These are phyloP conservation scores for Pachypeltis micranthus DNA, from an alignment of 1,140 invertebrate genomes.

Conservation along the genomic window DNA sequence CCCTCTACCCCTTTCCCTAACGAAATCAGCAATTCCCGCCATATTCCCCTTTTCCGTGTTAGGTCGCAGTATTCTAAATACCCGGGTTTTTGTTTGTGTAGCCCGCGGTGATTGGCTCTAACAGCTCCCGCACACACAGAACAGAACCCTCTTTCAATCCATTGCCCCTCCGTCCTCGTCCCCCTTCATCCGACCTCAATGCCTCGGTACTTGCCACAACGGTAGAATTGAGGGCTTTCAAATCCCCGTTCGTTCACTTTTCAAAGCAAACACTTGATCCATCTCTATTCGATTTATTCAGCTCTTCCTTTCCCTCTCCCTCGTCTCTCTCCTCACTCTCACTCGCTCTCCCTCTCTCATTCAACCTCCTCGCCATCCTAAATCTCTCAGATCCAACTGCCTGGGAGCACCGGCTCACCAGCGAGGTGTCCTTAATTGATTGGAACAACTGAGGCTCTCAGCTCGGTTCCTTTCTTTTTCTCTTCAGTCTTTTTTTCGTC, in stretches of 20 bases:
- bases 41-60: no score
- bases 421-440: background rate
- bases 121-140: background rate
- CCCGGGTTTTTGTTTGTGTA: background rate
- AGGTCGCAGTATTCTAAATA: background rate
- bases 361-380: no score
- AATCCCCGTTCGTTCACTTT: constrained; percentile 8
- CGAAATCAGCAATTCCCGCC: no score
- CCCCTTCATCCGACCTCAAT: no score
- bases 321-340: no score
- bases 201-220: no score
- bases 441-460: no score
- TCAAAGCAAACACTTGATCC: constrained; percentile 9
- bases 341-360: no score
- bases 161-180: no score
- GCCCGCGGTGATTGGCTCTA: constrained; percentile 2
- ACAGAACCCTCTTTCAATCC: background rate
- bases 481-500: background rate
- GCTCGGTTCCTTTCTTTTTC: no score
- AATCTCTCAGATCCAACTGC: no score
- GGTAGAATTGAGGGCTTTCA: background rate
- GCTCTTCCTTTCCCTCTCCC: background rate
- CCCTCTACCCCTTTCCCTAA: background rate
- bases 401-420: no score
- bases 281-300: background rate